Evolutionary conservation across 2,113 vertebrate genomes (phyloP), one percentile per base, ranked within the genome.

Genomic region (Lutjanus erythropterus): DNA sequence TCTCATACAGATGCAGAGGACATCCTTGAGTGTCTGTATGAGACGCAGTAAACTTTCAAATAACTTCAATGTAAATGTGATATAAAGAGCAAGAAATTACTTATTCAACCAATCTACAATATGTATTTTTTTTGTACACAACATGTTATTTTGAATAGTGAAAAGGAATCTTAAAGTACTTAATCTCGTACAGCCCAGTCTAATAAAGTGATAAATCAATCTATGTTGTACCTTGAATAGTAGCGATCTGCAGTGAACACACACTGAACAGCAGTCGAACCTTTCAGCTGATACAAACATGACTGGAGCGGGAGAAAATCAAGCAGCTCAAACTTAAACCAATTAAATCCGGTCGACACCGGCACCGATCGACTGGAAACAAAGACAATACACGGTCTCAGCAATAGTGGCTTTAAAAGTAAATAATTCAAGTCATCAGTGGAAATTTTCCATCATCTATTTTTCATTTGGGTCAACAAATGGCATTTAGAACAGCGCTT

Each of bases 381-480:
- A 42, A 16, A 68, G 74, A 84, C 80, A 59, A 71, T 1, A 52
- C 27, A 9, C 2, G 1, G 8, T 37, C 37, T 52, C 14, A 5
- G 55, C 21, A 19, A 67, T 58, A 78, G 79, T 27, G 50, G 60
- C 61, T 75, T 65, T n/a, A 55, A 74, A 81, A 71, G 29, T 39
- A 37, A 78, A 80, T 73, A 29, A 86, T 66, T 85, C 31, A 67
- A 82, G 62, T 70, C 21, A 53, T 80, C 73, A n/a, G 39, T 67
- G 37, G 49, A 72, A 49, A 75, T 73, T 56, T 78, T 84, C 33
- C 35, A 58, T 81, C 15, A 79, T 77, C 80, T 80, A 21, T 55
- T 75, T 72, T 86, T 79, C 53, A 64, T 78, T 71, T 64, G 58
- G 79, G 77, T 76, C 61, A 85, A 71, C 41, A 53, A 67, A 72